Percentiles rank a stretch among this genome's conserved stretches.
Evolutionary conservation across 2,888 invertebrate species (phyloP).

Genomic region (Aradus depressus): DNA sequence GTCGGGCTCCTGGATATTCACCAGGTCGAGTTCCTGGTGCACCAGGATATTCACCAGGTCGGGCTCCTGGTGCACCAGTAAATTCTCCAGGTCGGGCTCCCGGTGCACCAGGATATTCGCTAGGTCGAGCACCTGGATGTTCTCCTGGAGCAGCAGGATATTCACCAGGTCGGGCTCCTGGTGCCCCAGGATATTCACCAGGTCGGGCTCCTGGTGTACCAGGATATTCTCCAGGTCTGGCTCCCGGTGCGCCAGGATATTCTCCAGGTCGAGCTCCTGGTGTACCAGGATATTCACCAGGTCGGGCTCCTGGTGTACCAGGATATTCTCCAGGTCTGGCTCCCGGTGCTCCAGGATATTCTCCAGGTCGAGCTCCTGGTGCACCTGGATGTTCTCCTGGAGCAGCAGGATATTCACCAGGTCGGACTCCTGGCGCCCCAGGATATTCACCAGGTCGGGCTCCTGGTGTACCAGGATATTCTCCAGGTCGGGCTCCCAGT

Average conservation of each 20-base stretch:
- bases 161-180: conserved; percentile 9
- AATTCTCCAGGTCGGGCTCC: conserved; percentile 18
- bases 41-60: conserved; percentile 16
- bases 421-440: conserved; percentile 16
- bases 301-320: conserved; percentile 12
- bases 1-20: conserved; percentile 13
- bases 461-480: conserved; percentile 11
- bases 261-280: conserved; percentile 12
- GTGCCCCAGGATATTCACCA: conserved; percentile 18
- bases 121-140: conserved; percentile 25
- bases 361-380: conserved; percentile 18
- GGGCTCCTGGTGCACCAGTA: too few species aligned
- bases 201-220: conserved; percentile 22
- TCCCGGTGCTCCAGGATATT: conserved; percentile 19
- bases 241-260: conserved; percentile 13
- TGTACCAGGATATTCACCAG: conserved; percentile 15
- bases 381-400: conserved; percentile 13
- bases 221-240: conserved; percentile 19
- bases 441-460: conserved; percentile 16
- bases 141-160: conserved; percentile 14
- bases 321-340: conserved; percentile 13
- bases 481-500: conserved; percentile 17
- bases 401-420: conserved; percentile 23
- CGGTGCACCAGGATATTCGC: conserved; percentile 17
- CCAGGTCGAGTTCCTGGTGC: conserved; percentile 17